These are phyloP conservation scores for Donacobius atricapilla DNA, from an alignment of 2,113 vertebrate genomes.

Conservation along the genomic window DNA sequence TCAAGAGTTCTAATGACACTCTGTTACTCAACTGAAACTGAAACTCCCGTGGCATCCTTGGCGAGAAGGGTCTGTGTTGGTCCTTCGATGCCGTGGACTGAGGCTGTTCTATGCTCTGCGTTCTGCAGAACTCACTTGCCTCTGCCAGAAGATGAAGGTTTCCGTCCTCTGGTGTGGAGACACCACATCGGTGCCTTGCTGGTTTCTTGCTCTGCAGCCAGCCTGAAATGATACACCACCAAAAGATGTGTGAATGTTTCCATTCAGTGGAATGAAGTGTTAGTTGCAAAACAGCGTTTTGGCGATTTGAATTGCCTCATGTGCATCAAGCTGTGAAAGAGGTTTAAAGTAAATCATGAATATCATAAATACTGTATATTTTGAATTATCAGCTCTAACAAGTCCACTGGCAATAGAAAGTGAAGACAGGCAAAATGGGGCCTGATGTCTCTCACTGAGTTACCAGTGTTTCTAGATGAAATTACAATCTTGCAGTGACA, in stretches of 20 bases:
- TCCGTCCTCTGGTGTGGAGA: neutral
- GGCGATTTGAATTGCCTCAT: neutral
- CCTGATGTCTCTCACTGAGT: neutral
- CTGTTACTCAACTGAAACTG: neutral
- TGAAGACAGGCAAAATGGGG: neutral
- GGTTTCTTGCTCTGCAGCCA: neutral
- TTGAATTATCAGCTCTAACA: neutral
- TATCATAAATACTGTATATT: constrained; percentile 16
- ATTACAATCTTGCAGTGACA: neutral
- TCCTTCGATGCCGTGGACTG: accelerated
- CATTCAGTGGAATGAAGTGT: neutral
- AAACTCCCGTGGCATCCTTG: neutral
- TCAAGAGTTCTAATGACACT: neutral
- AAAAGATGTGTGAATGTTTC: constrained; percentile 16
- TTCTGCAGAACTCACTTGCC: neutral
- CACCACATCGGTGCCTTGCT: neutral
- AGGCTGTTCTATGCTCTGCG: neutral
- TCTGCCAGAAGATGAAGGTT: neutral
- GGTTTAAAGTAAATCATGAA: constrained; percentile 19
- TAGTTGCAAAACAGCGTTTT: neutral
- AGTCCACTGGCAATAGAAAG: neutral
- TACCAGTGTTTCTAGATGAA: neutral
- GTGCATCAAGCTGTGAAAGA: constrained; percentile 42
- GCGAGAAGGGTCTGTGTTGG: neutral
- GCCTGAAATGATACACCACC: neutral